A percentile compares a stretch with the other conserved stretches of the same genome.
phyloP scores from a whole-genome alignment of 2,113 vertebrate genomes.

The Hypocryptadius cinnamomeus region DNA sequence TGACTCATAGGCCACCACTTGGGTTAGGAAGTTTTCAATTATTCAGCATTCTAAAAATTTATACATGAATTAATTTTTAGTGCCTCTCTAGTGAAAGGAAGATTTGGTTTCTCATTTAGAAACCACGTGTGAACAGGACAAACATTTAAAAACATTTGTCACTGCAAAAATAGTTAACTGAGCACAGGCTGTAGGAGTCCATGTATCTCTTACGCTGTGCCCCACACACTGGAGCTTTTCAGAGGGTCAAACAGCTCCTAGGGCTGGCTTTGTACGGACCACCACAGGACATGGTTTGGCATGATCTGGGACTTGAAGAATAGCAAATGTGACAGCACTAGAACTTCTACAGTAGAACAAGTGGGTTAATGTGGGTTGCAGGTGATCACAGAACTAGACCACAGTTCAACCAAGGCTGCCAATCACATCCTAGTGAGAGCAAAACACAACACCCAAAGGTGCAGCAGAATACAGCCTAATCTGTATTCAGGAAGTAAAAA shows the following conservation, averaged over 20 bases:
- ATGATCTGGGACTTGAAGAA: not conserved
- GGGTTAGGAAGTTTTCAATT: not conserved
- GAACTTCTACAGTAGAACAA: not conserved
- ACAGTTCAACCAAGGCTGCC: not conserved
- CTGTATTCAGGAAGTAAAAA: not conserved
- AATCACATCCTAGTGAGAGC: not conserved
- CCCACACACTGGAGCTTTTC: not conserved
- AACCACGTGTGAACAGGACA: not conserved
- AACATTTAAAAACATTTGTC: not conserved
- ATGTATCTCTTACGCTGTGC: not conserved
- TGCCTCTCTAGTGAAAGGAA: not conserved
- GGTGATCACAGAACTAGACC: not conserved
- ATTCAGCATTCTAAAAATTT: not conserved
- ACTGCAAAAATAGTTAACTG: not conserved
- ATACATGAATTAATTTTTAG: not conserved
- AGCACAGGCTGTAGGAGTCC: not conserved
- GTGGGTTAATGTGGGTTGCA: not conserved
- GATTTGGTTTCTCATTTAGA: not conserved
- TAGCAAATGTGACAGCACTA: not conserved
- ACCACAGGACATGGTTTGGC: not conserved
- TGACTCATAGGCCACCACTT: not conserved
- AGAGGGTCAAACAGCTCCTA: not conserved
- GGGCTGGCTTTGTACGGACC: not conserved
- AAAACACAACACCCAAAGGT: not conserved
- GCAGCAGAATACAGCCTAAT: not conserved